Base-by-base conservation (phyloP, 2,888 invertebrate genomes). In the Cryptocephalus primarius region DNA sequence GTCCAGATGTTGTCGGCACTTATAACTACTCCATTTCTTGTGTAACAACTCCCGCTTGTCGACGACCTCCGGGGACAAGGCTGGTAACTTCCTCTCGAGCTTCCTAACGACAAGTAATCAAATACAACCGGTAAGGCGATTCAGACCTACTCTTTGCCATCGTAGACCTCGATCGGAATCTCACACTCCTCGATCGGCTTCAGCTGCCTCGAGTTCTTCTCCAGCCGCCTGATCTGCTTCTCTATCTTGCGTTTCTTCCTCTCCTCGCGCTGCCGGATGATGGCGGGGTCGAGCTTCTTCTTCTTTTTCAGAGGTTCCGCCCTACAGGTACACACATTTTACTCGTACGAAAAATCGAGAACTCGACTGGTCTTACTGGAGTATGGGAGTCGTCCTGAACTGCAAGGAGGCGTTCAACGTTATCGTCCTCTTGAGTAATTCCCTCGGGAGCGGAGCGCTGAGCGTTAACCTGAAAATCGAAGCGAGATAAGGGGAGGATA, bases 121-220 rank as follows among this genome's bases (percentile, higher is more conserved):
- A 22, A 22, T 22, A 6, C 22, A 22, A 2, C 3, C 22, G 6
- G 22, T 22, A 22, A 22, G 6, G 22, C 3, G 22, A 22, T 22
- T 36, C 2, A 34, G 36, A 62, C 67, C 70, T 74, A 87, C 88
- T 73, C 66, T 58, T 74, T 72, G 61, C 83, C 76, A 58, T 85
- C 81, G 13, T 80, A 60, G 11, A 92, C 62, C 47, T 76, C 72
- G 13, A 81, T 59, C 0, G 89, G 81, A 8, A 86, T 74, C 68
- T 93, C 88, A 53, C 85, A 66, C 72, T 97, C 97, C 46, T 85
- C 85, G 39, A 97, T 78, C 0, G 96, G 94, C 68, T 96, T 97
- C 42, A 92, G 67, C 64, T 91, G 89, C 33, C 82, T 75, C 0
- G 87, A 80, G 72, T 82, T 80, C 64, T 83, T 91, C 64, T 91